These are phyloP conservation scores for Colletes collaris DNA, from an alignment of 2,888 invertebrate genomes.

Conservation along the genomic window DNA sequence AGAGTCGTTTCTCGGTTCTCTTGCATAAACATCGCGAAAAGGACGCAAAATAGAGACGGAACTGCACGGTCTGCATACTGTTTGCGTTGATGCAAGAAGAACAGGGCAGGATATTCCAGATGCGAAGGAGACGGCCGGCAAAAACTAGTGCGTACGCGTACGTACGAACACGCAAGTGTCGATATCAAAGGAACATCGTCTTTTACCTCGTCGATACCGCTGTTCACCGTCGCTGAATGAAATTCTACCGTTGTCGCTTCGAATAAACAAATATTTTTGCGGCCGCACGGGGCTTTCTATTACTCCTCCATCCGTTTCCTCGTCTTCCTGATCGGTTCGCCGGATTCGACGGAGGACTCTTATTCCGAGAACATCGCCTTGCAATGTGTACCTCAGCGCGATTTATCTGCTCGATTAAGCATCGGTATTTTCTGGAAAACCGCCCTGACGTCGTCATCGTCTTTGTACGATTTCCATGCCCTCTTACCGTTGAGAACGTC, in stretches of 20 bases:
- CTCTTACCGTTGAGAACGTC: slow-evolving; percentile 20
- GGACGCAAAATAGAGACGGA: neutral
- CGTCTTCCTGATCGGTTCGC: slow-evolving; percentile 11
- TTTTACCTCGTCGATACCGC: slow-evolving; percentile 31
- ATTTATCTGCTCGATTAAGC: slow-evolving; percentile 54
- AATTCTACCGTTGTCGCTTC: slow-evolving; percentile 25
- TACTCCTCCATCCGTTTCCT: neutral
- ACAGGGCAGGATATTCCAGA: slow-evolving; percentile 9
- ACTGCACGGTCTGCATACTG: slow-evolving; percentile 4
- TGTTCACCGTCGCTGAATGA: slow-evolving; percentile 22
- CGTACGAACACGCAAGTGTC: slow-evolving; percentile 24
- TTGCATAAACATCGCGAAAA: slow-evolving; percentile 9
- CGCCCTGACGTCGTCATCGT: slow-evolving; percentile 46
- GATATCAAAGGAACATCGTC: slow-evolving; percentile 45
- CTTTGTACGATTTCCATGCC: slow-evolving; percentile 45
- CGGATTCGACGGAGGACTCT: slow-evolving; percentile 20
- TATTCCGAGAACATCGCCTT: slow-evolving; percentile 37
- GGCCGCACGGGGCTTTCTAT: slow-evolving; percentile 3
- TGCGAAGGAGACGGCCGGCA: neutral
- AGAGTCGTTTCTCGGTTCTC: neutral
- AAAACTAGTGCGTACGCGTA: neutral
- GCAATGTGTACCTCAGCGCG: slow-evolving; percentile 27
- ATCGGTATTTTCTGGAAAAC: slow-evolving; percentile 26
- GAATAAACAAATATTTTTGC: slow-evolving; percentile 46
- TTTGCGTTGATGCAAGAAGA: slow-evolving; percentile 20